A percentile compares a stretch with the other conserved stretches of the same genome.
Evolutionary conservation across 1,140 invertebrate species (phyloP).

Genomic region (Leguminivora glycinivorella): DNA sequence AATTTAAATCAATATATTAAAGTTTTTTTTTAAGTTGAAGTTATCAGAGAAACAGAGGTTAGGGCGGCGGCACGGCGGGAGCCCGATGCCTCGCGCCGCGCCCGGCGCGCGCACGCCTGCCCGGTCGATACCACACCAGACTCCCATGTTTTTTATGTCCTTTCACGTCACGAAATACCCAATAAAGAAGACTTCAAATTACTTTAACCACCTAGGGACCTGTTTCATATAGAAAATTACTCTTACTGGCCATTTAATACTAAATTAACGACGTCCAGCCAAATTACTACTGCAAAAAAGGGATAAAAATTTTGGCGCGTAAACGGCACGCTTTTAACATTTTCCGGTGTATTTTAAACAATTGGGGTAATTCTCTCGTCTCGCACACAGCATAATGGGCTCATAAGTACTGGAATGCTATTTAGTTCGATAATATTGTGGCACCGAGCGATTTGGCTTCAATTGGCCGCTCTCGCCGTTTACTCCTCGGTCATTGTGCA

Average conservation of each 20-base stretch:
- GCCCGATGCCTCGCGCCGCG: constrained; percentile 43
- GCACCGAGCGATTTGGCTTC: constrained; percentile 8
- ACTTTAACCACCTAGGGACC: constrained; percentile 49
- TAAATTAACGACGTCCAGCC: constrained; percentile 1
- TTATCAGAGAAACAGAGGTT: constrained; percentile 41
- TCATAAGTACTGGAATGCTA: constrained; percentile 6
- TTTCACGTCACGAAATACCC: constrained; percentile 67
- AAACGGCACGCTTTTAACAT: not conserved
- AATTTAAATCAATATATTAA: too few relatives aligned
- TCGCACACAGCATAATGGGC: constrained; percentile 8
- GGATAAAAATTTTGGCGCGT: constrained; percentile 14
- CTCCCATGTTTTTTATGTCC: constrained; percentile 76
- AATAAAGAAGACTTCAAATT: constrained; percentile 69
- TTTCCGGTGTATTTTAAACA: constrained; percentile 13
- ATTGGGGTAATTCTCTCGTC: constrained; percentile 17
- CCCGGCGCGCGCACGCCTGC: constrained; percentile 68
- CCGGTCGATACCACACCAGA: constrained; percentile 76
- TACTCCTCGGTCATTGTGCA: constrained; percentile 5
- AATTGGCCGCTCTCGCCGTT: constrained; percentile 18
- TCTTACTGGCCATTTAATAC: not conserved
- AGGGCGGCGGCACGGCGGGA: constrained; percentile 37
- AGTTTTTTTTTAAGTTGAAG: not conserved
- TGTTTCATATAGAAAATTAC: constrained; percentile 19
- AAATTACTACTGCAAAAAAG: not conserved
- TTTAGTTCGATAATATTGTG: constrained; percentile 9